Evolutionary conservation across 2,888 invertebrate species (phyloP), one percentile per base, ranked within the genome.

Genomic region (Eupithecia exiguata): DNA sequence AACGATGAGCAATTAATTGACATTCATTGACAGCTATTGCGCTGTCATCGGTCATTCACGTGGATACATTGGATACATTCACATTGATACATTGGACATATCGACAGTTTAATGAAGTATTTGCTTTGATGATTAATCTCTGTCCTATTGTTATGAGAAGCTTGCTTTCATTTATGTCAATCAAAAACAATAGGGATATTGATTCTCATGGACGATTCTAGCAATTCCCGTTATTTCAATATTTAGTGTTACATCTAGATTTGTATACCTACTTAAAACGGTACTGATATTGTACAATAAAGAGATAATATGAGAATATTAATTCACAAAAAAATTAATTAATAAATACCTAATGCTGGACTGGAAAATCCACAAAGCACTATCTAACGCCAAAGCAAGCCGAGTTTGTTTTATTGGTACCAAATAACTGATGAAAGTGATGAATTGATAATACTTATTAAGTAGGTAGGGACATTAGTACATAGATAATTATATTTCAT

Each of bases 1-100:
- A 84, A 85, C 87, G 87, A 85, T 82, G 83, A 84, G 78, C 84
- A 87, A 89, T 89, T 89, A 89, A 90, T 89, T 89, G 87, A 86
- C 86, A 88, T 87, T 86, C 84, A 88, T 88, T 88, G 87, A 87
- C 85, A 84, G 83, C 81, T 83, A 86, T 85, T 79, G 81, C 76
- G 79, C 86, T 87, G 88, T 87, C 87, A 85, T 76, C 86, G 80
- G 86, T 86, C 86, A 84, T 84, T 87, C 83, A 86, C 79, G 79
- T 84, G 83, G 86, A 86, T 83, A 82, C 77, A 85, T 86, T 81
- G 82, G 58, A 58, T 14, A 58, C 25, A 76, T 76, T 71, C 83
- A 86, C 79, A 79, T 84, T 83, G 86, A 86, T 83, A 82, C 77
- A 85, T 86, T 81, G 82, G 58, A 58, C 12, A 58, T 14, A 76